Base-by-base conservation (phyloP, 2,888 invertebrate species). In the Imbricaverruca yamaguchii region DNA sequence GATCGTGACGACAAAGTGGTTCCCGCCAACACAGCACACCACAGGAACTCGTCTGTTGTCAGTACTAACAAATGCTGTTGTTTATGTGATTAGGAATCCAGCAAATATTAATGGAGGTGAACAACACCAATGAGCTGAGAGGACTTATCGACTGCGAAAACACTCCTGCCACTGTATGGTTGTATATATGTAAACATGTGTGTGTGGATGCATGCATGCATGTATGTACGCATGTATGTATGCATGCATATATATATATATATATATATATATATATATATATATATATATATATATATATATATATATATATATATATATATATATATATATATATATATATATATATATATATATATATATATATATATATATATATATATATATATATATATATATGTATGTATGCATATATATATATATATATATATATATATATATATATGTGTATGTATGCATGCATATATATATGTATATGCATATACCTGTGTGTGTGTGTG, bases 31-130 rank as follows among this genome's bases (percentile, higher is more conserved):
- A 18, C 15, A 13, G 0, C 18, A 23, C n/a, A 13, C 39, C 15
- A 15, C 74, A 55, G 74, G 74, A 74, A 55, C 74, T 55, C 21
- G 74, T 9, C 7, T 74, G 74, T 74, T 74, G 55, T 21, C 9
- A 55, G 21, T 7, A 21, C 74, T 74, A 74, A 74, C 55, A 74
- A 74, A 74, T 74, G 74, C 55, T 74, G 74, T 74, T 74, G 74
- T 74, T 74, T 74, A 74, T 74, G 74, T 74, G 74, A 74, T 74
- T 74, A 74, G 74, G 10, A 74, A 21, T 21, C 18, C 39, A 21
- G 11, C 55, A 10, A 21, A 55, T 74, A 74, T 74, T 74, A 74
- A 55, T 74, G 21, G 74, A 23, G 53, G 53, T 3, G 21, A 21
- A 2, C 18, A 21, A 21, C 74, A 55, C 55, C 55, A 74, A 74